Percentiles rank a stretch among this genome's conserved stretches.
Conservation (phyloP, 2,797 vertebrate genomes). For the Sebastes hubbsi region DNA sequence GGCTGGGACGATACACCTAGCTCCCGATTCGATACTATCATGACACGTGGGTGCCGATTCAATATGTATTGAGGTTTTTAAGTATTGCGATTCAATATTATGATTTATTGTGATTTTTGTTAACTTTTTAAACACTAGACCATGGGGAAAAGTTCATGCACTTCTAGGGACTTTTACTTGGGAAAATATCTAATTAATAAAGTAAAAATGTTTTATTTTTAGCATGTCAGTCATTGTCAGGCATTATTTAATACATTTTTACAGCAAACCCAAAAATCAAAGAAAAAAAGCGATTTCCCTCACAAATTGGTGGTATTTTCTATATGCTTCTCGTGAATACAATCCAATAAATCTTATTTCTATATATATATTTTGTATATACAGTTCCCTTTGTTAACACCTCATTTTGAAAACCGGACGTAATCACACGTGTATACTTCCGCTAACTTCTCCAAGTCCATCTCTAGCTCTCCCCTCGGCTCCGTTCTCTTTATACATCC, state of each 20-base stretch:
- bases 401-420: no score
- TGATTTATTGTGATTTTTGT: neutral
- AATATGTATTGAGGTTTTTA: no score
- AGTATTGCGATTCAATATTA: no score
- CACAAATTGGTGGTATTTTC: neutral
- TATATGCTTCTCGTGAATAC: neutral
- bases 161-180: neutral
- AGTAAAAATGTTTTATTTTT: neutral
- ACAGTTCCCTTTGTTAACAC: no score
- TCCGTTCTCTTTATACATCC: no score
- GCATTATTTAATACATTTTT: neutral
- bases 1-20: neutral
- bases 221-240: neutral
- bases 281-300: neutral
- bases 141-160: neutral
- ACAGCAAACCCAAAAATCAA: neutral
- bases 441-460: no score
- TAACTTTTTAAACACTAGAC: neutral
- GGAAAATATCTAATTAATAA: neutral
- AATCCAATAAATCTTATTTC: neutral
- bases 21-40: no score
- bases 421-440: no score
- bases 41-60: no score
- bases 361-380: neutral
- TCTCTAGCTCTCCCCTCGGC: no score